Evolutionary conservation across 2,113 vertebrate genomes (phyloP).

Genomic region (Natator depressus): DNA sequence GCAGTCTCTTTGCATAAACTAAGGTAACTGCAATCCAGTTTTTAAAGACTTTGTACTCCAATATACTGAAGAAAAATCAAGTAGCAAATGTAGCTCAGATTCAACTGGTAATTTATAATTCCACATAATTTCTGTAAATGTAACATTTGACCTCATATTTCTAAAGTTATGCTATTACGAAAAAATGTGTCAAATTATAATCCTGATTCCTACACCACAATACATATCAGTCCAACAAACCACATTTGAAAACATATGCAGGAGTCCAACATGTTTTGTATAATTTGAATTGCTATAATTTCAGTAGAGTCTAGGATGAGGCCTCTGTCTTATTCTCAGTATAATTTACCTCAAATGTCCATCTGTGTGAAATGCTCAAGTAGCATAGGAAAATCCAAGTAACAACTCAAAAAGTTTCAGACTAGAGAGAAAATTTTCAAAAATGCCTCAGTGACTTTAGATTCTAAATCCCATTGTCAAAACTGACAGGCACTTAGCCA

Average conservation of each 20-base stretch:
- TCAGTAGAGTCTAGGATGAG: not conserved
- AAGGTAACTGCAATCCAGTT: not conserved
- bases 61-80: not conserved
- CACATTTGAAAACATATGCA: too few species aligned
- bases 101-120: not conserved
- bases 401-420: not conserved
- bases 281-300: not conserved
- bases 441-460: not conserved
- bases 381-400: not conserved
- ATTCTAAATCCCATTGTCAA: not conserved
- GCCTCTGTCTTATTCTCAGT: not conserved
- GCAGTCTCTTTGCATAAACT: not conserved
- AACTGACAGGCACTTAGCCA: not conserved
- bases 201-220: not conserved
- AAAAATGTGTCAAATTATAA: too few species aligned
- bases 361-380: not conserved
- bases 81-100: not conserved
- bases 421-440: not conserved
- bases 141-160: too few species aligned
- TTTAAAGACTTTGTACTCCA: not conserved
- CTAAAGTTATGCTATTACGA: too few species aligned
- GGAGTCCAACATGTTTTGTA: too few species aligned
- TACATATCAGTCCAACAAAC: not conserved
- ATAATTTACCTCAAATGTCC: slow-evolving; percentile 1
- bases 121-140: not conserved